A percentile compares a stretch with the other conserved stretches of the same genome.
Evolutionary conservation across 2,797 vertebrate species (phyloP).

Genomic region (Hippopotamyrus pictus): DNA sequence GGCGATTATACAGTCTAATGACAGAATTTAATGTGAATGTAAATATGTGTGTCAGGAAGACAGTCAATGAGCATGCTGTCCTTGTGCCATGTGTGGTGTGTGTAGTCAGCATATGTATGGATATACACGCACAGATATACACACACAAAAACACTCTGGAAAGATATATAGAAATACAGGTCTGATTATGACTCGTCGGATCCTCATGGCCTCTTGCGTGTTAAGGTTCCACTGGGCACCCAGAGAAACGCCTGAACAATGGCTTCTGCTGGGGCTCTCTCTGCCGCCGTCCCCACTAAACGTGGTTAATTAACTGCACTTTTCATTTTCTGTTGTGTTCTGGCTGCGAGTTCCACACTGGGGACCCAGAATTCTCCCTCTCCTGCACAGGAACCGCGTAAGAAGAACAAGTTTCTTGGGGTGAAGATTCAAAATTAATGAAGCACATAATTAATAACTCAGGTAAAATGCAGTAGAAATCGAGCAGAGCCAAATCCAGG

Average conservation of each 20-base stretch:
- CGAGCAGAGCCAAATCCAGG: background rate
- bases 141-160: background rate
- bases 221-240: slow-evolving; percentile 40
- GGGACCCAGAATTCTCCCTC: slow-evolving; percentile 49
- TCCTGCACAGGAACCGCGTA: slow-evolving; percentile 27
- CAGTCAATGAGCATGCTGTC: background rate
- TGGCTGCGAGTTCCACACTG: slow-evolving; percentile 57
- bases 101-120: background rate
- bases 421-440: background rate
- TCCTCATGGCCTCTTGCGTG: background rate
- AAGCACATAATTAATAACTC: background rate
- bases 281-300: slow-evolving; percentile 36
- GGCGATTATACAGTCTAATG: background rate
- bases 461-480: background rate
- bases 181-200: background rate
- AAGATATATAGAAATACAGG: background rate
- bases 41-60: background rate
- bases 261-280: background rate
- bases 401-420: background rate
- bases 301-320: slow-evolving; percentile 60
- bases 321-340: slow-evolving; percentile 50
- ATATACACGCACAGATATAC: background rate
- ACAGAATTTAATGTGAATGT: background rate
- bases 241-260: background rate
- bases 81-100: background rate